Percentiles rank a stretch among this genome's conserved stretches.
Evolutionary conservation across 2,888 invertebrate species (phyloP).

Genomic region (Acholoe squamosa): DNA sequence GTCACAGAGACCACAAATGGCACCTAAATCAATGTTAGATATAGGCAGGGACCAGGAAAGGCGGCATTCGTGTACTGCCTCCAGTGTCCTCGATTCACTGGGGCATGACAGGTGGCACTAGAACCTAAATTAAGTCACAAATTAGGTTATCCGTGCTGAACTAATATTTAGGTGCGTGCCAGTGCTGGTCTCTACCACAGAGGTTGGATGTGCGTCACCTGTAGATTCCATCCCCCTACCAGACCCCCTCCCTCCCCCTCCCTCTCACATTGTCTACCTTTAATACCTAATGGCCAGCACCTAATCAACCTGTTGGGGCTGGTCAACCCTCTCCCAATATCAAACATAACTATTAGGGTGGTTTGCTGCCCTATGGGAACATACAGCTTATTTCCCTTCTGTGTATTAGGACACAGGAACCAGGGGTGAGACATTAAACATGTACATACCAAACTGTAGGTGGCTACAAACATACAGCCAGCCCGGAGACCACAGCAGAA

Average conservation of each 20-base stretch:
- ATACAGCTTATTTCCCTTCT: background rate
- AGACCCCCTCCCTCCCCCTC: background rate
- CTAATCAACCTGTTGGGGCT: background rate
- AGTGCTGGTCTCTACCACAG: background rate
- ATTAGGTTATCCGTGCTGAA: background rate
- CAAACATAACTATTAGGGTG: background rate
- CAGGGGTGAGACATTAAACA: background rate
- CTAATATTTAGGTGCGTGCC: background rate
- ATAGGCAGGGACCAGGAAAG: background rate
- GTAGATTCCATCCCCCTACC: background rate
- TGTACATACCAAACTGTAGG: slow-evolving; percentile 47
- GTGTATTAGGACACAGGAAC: no score
- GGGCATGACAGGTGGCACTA: background rate
- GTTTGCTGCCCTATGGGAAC: background rate
- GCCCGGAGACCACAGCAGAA: slow-evolving; percentile 47
- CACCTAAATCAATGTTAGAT: no score
- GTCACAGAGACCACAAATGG: no score
- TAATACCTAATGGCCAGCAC: no score
- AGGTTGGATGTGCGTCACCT: background rate
- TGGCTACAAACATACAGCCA: slow-evolving; percentile 48
- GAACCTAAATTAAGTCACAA: background rate
- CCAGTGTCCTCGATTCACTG: background rate
- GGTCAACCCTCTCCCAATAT: background rate
- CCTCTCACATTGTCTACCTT: background rate
- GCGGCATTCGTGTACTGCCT: background rate